phyloP scores from a whole-genome alignment of 2,888 invertebrate genomes.

The Stenodema calcarata region DNA sequence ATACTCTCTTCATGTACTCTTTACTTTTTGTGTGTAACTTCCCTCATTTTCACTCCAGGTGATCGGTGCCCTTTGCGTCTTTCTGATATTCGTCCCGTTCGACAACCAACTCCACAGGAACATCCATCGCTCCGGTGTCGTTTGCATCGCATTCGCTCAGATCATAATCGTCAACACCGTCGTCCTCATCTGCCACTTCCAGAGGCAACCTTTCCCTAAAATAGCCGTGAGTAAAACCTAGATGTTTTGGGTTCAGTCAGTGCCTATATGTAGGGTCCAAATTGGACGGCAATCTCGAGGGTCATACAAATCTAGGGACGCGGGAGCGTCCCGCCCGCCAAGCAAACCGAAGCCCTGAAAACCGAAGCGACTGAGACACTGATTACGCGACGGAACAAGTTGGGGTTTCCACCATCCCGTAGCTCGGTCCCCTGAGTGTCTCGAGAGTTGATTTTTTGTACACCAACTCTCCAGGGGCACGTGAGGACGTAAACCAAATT shows the following conservation, averaged over 20 bases:
- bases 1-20: not conserved
- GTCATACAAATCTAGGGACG: no score
- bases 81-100: slow-evolving; percentile 71
- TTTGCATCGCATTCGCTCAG: slow-evolving; percentile 72
- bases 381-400: no score
- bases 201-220: slow-evolving; percentile 71
- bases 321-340: no score
- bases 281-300: no score
- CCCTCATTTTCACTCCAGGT: slow-evolving; percentile 54
- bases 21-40: not conserved
- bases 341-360: no score
- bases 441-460: no score
- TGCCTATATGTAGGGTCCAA: not conserved
- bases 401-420: no score
- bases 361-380: no score
- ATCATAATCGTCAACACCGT: slow-evolving; percentile 72
- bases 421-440: no score
- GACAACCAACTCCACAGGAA: slow-evolving; percentile 66
- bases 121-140: slow-evolving; percentile 69
- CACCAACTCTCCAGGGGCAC: no score
- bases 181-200: slow-evolving; percentile 67
- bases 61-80: slow-evolving; percentile 64
- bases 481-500: no score
- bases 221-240: slow-evolving; percentile 63
- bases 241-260: no score